Percentiles rank a stretch among this genome's conserved stretches.
Conservation (phyloP, 2,113 vertebrate species). For the Ciconia boyciana region DNA sequence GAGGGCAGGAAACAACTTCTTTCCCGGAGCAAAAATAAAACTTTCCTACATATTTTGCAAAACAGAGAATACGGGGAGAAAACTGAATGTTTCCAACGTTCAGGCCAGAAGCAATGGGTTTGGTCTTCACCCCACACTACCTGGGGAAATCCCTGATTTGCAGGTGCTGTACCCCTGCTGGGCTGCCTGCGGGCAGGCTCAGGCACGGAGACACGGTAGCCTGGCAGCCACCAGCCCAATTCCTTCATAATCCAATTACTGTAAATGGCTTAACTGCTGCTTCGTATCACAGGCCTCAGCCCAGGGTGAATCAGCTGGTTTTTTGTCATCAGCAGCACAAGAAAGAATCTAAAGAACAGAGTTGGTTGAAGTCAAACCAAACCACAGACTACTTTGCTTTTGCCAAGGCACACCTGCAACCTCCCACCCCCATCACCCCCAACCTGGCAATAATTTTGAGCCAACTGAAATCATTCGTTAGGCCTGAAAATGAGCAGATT, state of each 20-base stretch:
- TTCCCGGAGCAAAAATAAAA: neutral
- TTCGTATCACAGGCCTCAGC: accelerated
- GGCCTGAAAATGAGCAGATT: neutral
- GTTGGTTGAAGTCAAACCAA: neutral
- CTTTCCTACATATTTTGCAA: neutral
- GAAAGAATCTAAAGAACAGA: neutral
- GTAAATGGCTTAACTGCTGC: neutral
- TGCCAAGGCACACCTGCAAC: neutral
- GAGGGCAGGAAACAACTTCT: neutral
- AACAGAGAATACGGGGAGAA: neutral
- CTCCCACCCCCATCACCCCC: neutral
- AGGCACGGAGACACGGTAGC: neutral
- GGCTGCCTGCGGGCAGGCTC: neutral
- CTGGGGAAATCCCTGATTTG: neutral
- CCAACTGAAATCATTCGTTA: neutral
- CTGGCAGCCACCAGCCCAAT: neutral
- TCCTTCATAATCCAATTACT: neutral
- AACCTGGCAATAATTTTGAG: neutral
- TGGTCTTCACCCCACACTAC: neutral
- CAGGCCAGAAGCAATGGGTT: neutral
- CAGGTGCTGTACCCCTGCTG: accelerated
- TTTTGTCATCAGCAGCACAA: neutral
- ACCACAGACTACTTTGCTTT: neutral
- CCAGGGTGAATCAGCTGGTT: neutral
- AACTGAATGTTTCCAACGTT: accelerated